Evolutionary conservation across 2,797 vertebrate species (phyloP).

Genomic region (Microctenopoma stevenorrisi): DNA sequence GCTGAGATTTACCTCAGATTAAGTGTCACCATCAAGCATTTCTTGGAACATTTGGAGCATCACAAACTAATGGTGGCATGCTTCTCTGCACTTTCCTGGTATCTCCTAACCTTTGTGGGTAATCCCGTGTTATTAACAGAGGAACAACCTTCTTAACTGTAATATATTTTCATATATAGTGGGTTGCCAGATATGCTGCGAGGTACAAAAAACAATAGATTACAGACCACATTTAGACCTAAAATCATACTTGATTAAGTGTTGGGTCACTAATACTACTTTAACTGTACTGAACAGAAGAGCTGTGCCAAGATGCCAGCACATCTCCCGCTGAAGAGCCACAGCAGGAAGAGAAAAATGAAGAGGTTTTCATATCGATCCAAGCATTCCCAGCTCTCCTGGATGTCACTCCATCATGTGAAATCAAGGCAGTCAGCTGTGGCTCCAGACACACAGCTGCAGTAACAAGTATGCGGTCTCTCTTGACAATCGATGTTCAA

Average conservation of each 20-base stretch:
- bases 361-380: constrained; percentile 87
- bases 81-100: too few species aligned
- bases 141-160: not conserved
- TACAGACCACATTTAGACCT: too few species aligned
- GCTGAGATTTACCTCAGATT: too few species aligned
- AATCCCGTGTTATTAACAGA: too few species aligned
- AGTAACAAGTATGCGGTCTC: constrained; percentile 85
- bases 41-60: too few species aligned
- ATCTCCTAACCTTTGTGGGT: too few species aligned
- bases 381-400: constrained; percentile 93
- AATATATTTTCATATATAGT: not conserved
- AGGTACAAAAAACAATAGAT: too few species aligned
- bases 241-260: too few species aligned
- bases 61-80: too few species aligned
- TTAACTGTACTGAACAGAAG: constrained; percentile 33
- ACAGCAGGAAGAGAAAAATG: constrained; percentile 36
- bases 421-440: constrained; percentile 86
- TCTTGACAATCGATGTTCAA: not conserved
- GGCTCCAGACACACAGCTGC: constrained; percentile 93
- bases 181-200: too few species aligned
- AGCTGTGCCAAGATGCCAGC: constrained; percentile 12
- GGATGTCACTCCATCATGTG: constrained; percentile 85
- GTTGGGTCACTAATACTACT: not conserved
- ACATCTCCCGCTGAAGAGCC: constrained; percentile 25
- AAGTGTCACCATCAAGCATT: too few species aligned